Evolutionary conservation across 1,140 invertebrate species (phyloP).

Genomic region (Aphidius gifuensis): DNA sequence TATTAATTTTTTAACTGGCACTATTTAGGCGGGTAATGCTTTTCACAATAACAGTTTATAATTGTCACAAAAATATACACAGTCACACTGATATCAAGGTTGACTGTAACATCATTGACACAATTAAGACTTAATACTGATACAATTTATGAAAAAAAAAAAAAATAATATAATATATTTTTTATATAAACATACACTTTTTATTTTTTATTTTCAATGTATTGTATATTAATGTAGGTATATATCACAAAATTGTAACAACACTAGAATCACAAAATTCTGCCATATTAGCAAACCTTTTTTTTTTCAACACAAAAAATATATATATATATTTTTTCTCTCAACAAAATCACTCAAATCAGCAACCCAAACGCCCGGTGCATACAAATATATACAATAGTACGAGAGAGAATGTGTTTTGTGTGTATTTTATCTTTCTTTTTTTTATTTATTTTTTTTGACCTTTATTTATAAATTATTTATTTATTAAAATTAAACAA

Average conservation of each 20-base stretch:
- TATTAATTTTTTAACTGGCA: slow-evolving; percentile 9
- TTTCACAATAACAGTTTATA: too few species aligned
- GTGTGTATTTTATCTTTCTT: too few species aligned
- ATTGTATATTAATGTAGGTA: slow-evolving; percentile 15
- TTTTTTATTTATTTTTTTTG: too few species aligned
- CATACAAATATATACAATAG: not conserved
- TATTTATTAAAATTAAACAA: too few species aligned
- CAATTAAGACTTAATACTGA: slow-evolving; percentile 8
- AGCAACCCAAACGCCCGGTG: slow-evolving; percentile 26
- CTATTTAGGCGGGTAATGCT: slow-evolving; percentile 9
- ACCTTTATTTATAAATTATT: too few species aligned
- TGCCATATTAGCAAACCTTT: slow-evolving; percentile 38
- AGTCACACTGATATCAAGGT: slow-evolving; percentile 4
- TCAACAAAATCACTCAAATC: slow-evolving; percentile 33
- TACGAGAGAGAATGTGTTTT: too few species aligned
- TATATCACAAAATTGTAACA: slow-evolving; percentile 41
- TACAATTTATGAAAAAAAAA: too few species aligned
- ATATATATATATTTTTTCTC: slow-evolving; percentile 3
- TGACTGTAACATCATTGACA: slow-evolving; percentile 3
- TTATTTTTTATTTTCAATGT: not conserved
- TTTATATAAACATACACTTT: not conserved
- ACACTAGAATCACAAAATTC: slow-evolving; percentile 39
- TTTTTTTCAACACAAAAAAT: too few species aligned
- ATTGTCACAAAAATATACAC: too few species aligned
- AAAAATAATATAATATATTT: slow-evolving; percentile 16